Evolutionary conservation across 2,888 invertebrate genomes (phyloP), one percentile per base, ranked within the genome.

Genomic region (Bhutanitis thaidina): DNA sequence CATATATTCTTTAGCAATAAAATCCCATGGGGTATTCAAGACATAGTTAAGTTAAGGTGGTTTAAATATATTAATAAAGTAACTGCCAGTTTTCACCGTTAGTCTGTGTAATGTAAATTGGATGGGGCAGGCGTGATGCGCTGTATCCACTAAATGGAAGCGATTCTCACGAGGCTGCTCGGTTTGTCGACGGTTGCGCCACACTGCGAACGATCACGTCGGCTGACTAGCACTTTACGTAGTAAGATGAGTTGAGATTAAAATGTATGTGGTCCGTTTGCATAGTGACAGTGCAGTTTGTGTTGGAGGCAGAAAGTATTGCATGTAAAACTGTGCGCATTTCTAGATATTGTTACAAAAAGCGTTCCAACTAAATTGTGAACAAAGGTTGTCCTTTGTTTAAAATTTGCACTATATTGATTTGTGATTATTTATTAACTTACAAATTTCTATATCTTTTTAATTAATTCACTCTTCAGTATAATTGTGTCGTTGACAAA

Each of bases 161-260:
- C 56, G 54, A 74, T 77, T 80, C 79, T 74, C 80, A 78, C 74
- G 75, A 71, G 74, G 65, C 53, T 30, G 52, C 38, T 14, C 7
- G 15, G 46, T 47, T 49, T 37, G 41, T 41, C 30, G 15, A 32
- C 43, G 16, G 34, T 50, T 34, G 53, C 49, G 49, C 44, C 27
- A 15, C 34, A 44, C 12, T 44, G 49, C 27, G 27, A 43, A 39
- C 43, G 43, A 37, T 50, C 49, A 44, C 44, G 49, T 50, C 27
- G 48, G 43, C 54, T 25, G 38, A 44, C 46, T 48, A 36, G 44
- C 43, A n/a, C 37, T 43, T 44, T 32, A 10, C 20, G 47, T 43
- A 53, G 46, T 49, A 52, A 38, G 43, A 43, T 29, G 49, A 37
- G 36, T 49, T 32, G 32, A 52, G 52, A 55, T 55, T 49, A 40